These are phyloP conservation scores for Kryptolebias marmoratus DNA, from an alignment of 2,113 vertebrate species.

Conservation along the genomic window DNA sequence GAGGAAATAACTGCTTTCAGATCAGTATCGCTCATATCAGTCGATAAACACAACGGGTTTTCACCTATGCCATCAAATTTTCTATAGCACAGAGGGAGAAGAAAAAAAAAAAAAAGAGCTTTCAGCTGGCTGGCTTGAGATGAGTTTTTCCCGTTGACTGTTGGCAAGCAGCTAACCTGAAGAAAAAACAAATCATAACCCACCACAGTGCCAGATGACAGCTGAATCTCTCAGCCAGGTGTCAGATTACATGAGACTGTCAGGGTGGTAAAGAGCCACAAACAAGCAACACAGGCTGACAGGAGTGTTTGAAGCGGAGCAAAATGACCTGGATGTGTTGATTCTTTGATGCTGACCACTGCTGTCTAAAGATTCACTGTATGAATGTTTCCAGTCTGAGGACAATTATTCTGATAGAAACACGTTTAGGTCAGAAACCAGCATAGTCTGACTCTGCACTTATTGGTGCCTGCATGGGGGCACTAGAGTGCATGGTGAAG, in stretches of 20 bases:
- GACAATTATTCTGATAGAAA: neutral
- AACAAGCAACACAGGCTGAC: neutral
- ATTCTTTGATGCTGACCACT: neutral
- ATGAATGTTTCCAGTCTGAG: neutral
- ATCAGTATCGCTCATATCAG: conserved; percentile 72
- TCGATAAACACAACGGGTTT: conserved; percentile 61
- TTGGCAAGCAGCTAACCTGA: conserved; percentile 40
- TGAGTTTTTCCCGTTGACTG: conserved; percentile 20
- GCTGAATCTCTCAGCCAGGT: conserved; percentile 29
- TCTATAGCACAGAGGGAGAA: conserved; percentile 24
- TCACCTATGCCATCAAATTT: conserved; percentile 49
- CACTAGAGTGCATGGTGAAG: no score
- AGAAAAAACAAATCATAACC: conserved; percentile 45
- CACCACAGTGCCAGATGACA: conserved; percentile 31
- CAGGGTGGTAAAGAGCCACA: conserved; percentile 16
- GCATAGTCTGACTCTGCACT: neutral
- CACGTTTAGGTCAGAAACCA: neutral
- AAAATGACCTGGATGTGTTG: conserved; percentile 1
- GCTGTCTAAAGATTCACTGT: neutral
- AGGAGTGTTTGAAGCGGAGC: conserved; percentile 7
- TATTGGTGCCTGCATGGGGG: neutral
- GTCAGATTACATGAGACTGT: conserved; percentile 31
- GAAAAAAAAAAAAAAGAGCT: conserved; percentile 26
- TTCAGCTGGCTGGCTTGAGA: conserved; percentile 45
- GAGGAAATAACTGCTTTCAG: conserved; percentile 70